A percentile compares a stretch with the other conserved stretches of the same genome.
phyloP scores from a whole-genome alignment of 2,113 vertebrate species.

The Lophotis ruficrista region DNA sequence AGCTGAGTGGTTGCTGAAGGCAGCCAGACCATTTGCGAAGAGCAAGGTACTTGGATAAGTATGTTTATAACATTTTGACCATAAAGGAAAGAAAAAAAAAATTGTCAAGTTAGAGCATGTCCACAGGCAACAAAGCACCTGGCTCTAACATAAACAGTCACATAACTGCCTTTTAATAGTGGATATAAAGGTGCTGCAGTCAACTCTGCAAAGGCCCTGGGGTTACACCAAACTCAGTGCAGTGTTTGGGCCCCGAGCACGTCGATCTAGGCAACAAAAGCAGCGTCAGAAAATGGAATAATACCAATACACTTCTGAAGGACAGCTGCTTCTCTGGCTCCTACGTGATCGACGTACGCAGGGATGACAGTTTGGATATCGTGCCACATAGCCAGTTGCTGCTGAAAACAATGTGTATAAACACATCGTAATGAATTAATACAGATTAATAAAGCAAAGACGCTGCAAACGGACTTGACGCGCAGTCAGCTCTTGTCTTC shows the following conservation, averaged over 20 bases:
- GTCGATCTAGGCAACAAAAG: not conserved
- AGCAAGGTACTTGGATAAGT: not conserved
- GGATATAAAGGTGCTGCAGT: constrained; percentile 2
- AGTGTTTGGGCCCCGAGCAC: not conserved
- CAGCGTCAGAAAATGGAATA: not conserved
- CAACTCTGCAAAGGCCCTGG: not conserved
- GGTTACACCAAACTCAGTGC: not conserved
- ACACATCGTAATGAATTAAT: not conserved
- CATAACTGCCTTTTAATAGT: constrained; percentile 27
- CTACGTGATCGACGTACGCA: rapidly evolving
- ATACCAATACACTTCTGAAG: not conserved
- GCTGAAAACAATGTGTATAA: not conserved
- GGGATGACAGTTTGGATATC: not conserved
- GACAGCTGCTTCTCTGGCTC: rapidly evolving
- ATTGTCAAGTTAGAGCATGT: not conserved
- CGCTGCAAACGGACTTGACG: rapidly evolving
- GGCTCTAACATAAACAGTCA: constrained; percentile 10
- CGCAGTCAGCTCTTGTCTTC: not conserved
- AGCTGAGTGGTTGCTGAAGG: not conserved
- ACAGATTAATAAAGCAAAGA: not conserved
- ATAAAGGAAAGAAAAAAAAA: not conserved
- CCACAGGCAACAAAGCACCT: constrained; percentile 24
- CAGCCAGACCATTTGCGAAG: not conserved
- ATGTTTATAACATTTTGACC: not conserved
- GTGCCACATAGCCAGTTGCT: not conserved